Base-by-base conservation (phyloP, 2,113 vertebrate genomes). In the Muscicapa adusta region DNA sequence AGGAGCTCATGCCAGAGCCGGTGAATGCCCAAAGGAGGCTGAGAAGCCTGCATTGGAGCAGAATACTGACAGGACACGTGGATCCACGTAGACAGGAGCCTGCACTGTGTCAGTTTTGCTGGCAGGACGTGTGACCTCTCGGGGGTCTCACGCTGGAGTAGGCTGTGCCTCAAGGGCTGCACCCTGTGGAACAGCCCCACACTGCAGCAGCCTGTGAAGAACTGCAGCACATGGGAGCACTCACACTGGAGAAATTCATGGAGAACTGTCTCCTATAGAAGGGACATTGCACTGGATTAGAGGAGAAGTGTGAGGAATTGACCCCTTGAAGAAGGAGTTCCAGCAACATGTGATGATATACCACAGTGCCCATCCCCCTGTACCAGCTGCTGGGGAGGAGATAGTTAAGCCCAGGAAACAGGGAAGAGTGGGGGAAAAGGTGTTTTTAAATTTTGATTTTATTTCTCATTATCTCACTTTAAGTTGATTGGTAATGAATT, bases 341-440 rank as follows among this genome's bases (percentile, higher is more conserved):
- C 29, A 71, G 56, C 38, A n/a, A 17, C 1, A 3, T 17, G 6
- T 26, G 56, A 29, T 18, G 26, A 31, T 5, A 63, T 33, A 45
- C 4, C 29, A 5, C 9, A 63, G 24, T 22, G 17, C 10, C 28
- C 14, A n/a, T n/a, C n/a, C n/a, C n/a, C n/a, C n/a, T n/a, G n/a
- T n/a, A n/a, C n/a, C n/a, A n/a, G 34, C 29, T 71, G 10, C 3
- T 26, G 31, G 10, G 10, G 18, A 61, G 15, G 29, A 34, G 10
- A 28, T 2, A n/a, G 28, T 38, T 45, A 43, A 62, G 9, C 7
- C 22, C 6, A 15, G 11, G n/a, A 62, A 40, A 14, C 42, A 54
- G 3, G 8, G 34, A 34, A 24, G 28, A 4, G 18, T 53, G 5
- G 2, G 7, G 15, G 2, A 10, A 10, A 42, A 28, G 6, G 5